phyloP scores from a whole-genome alignment of 2,113 vertebrate species.

The Megaptera novaeangliae region DNA sequence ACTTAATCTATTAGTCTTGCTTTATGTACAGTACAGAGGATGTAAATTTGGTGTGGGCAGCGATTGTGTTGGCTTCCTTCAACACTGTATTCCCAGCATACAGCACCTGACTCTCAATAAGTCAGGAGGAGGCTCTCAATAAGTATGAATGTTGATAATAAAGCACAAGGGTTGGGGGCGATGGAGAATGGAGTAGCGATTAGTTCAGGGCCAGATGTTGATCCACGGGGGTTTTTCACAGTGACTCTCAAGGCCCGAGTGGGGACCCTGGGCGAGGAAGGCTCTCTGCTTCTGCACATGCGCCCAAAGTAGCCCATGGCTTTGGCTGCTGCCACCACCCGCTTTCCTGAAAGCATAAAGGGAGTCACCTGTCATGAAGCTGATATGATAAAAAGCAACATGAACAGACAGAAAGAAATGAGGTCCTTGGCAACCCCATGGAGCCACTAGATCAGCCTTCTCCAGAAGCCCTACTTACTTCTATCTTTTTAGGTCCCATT shows the following conservation, averaged over 20 bases:
- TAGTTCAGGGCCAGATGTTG: neutral
- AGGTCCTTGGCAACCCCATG: neutral
- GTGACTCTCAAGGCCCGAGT: neutral
- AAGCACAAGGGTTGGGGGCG: neutral
- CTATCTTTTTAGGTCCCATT: neutral
- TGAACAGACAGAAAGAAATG: neutral
- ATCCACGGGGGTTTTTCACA: neutral
- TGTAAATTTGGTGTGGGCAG: rapidly evolving
- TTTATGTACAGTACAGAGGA: neutral
- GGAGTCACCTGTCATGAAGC: neutral
- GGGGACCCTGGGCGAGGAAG: rapidly evolving
- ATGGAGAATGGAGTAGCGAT: neutral
- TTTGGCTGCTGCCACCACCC: neutral
- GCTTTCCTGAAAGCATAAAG: neutral
- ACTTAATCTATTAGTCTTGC: neutral
- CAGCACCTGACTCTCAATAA: rapidly evolving
- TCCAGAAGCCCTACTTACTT: neutral
- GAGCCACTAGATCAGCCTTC: neutral
- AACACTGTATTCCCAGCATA: neutral
- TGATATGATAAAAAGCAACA: neutral
- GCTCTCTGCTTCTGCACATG: neutral
- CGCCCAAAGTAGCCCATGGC: neutral
- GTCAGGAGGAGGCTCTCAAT: neutral
- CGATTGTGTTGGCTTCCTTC: neutral
- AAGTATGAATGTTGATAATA: neutral